Conservation (phyloP, 2,888 invertebrate species). For the Nemapogon koenigi region DNA sequence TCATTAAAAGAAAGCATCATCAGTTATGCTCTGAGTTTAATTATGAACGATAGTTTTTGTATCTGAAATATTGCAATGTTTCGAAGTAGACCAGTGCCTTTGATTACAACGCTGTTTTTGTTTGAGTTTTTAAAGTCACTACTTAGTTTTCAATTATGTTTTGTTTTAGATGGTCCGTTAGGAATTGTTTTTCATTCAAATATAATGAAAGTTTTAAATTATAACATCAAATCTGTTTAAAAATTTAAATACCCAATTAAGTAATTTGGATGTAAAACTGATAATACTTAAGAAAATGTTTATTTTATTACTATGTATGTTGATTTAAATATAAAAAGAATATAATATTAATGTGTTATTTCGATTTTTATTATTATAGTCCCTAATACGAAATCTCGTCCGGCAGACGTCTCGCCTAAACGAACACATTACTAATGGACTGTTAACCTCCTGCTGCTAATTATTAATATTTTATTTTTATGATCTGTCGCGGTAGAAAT, state of each 20-base stretch:
- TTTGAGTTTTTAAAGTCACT: conserved; percentile 31
- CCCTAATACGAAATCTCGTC: background rate
- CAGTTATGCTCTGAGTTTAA: conserved; percentile 28
- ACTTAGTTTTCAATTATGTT: conserved; percentile 1
- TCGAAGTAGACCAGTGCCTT: conserved; percentile 46
- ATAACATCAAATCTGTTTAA: no score
- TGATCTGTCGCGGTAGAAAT: conserved; percentile 34
- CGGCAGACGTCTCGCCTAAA: conserved; percentile 22
- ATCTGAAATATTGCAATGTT: conserved; percentile 47
- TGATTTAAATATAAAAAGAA: conserved; percentile 4
- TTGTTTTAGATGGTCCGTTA: conserved; percentile 5
- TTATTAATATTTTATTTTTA: conserved; percentile 60
- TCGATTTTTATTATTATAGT: no score
- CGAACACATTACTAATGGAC: conserved; percentile 42
- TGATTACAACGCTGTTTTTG: conserved; percentile 56
- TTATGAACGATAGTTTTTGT: conserved; percentile 55
- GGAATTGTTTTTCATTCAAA: background rate
- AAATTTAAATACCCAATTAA: background rate
- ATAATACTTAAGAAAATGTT: conserved; percentile 1
- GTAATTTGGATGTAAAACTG: background rate
- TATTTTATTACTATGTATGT: conserved; percentile 6
- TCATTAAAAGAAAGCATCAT: conserved; percentile 33
- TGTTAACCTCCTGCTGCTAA: conserved; percentile 45
- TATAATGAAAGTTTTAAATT: background rate
- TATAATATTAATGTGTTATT: no score